phyloP scores from a whole-genome alignment of 2,888 invertebrate genomes.

The Crioceris asparagi region DNA sequence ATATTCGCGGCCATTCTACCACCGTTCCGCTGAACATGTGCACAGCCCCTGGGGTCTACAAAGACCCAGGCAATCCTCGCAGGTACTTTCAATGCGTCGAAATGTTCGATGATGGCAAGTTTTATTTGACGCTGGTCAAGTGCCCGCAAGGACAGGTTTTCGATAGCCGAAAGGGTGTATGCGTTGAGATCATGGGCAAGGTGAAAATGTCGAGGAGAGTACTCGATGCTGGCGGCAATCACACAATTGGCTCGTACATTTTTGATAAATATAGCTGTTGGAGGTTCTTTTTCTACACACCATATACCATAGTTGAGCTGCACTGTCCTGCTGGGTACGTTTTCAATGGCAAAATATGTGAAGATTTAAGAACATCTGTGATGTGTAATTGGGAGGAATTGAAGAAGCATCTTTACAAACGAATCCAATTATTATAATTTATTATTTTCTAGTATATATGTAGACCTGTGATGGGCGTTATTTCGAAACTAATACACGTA shows the following conservation, averaged over 20 bases:
- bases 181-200: slow-evolving; percentile 3
- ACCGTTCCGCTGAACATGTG: slow-evolving; percentile 12
- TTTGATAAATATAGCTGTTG: slow-evolving; percentile 18
- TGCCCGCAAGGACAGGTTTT: slow-evolving; percentile 13
- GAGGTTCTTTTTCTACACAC: slow-evolving; percentile 20
- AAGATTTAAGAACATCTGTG: background rate
- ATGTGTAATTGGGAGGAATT: slow-evolving; percentile 10
- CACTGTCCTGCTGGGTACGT: slow-evolving; percentile 16
- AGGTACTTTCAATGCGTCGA: slow-evolving; percentile 23
- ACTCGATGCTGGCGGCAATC: background rate
- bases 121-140: slow-evolving; percentile 12
- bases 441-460: too few species aligned
- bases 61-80: slow-evolving; percentile 18
- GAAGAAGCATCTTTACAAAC: slow-evolving; percentile 6
- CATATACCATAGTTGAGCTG: too few species aligned
- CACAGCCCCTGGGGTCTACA: slow-evolving; percentile 22
- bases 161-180: slow-evolving; percentile 4
- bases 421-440: too few species aligned
- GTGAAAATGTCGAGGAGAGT: too few species aligned
- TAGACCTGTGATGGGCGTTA: too few species aligned
- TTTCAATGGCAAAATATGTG: slow-evolving; percentile 16
- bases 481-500: too few species aligned
- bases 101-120: slow-evolving; percentile 1
- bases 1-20: background rate
- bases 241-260: slow-evolving; percentile 6